Evolutionary conservation across 1,140 invertebrate species (phyloP), one percentile per base, ranked within the genome.

Genomic region (Drosophila funebris): DNA sequence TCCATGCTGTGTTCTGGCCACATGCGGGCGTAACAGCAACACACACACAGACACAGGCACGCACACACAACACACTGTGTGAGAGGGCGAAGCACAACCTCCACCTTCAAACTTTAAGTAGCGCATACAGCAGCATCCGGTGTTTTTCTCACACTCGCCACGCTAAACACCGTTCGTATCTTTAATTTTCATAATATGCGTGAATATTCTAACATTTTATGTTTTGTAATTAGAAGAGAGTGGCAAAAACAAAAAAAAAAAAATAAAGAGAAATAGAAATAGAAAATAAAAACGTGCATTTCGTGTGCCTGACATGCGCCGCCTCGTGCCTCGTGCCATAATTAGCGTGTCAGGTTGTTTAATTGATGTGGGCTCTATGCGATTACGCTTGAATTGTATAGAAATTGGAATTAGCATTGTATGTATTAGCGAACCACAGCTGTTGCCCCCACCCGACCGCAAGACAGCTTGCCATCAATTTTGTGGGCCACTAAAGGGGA

Each of bases 121-220:
- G 6, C 18, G 8, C 22, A 6, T 50, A 18, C 62, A 64, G 24
- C 71, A 88, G 83, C 83, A 88, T 89, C 83, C 83, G 84, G 79
- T 76, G 64, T 46, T 44, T 54, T 89, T 88, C 83, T 64, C 83
- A 89, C 73, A 88, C 83, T 78, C 61, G 52, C 16, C 61, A 58
- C 50, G 16, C 69, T 44, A 60, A 80, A 50, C 46, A 68, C 48
- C 4, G 33, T 36, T 36, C 76, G 66, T 88, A 88, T 88, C 84
- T 88, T 88, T 73, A 89, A 89, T 88, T 88, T 88, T 89, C 79
- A 70, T 89, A 88, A 88, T 88, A 88, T 87, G 83, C 83, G 79
- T 88, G 83, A 88, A 83, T n/a, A n/a, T 89, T 89, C 73, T 60
- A 83, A 83, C 79, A 78, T 83, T 88, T 79, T 83, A 83, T 88